A percentile compares a stretch with the other conserved stretches of the same genome.
phyloP scores from a whole-genome alignment of 2,888 invertebrate species.

The Automeris io region DNA sequence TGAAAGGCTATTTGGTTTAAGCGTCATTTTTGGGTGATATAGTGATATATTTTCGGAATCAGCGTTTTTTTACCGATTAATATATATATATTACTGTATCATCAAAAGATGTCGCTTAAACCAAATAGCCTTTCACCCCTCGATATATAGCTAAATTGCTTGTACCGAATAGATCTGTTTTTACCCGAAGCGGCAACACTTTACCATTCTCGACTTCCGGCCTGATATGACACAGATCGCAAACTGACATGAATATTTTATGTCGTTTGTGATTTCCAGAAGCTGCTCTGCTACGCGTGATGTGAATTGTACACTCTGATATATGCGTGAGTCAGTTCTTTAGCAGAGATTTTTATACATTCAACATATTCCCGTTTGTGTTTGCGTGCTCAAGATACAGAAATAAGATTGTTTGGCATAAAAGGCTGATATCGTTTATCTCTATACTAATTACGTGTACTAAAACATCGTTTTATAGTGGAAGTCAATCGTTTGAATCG shows the following conservation, averaged over 20 bases:
- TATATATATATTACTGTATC: no score
- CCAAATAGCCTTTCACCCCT: no score
- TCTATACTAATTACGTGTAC: conserved; percentile 58
- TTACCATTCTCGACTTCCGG: conserved; percentile 43
- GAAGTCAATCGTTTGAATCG: conserved; percentile 59
- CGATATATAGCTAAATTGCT: background rate
- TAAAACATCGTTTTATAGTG: conserved; percentile 64
- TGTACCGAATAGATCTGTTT: conserved; percentile 14
- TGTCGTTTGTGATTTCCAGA: conserved; percentile 52
- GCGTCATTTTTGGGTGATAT: no score
- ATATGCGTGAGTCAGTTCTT: conserved; percentile 35
- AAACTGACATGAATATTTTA: conserved; percentile 43
- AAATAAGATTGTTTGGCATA: conserved; percentile 30
- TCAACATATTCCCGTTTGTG: conserved; percentile 29
- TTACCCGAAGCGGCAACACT: conserved; percentile 12
- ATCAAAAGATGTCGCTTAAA: no score
- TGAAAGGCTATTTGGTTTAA: no score
- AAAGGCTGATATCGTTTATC: conserved; percentile 44
- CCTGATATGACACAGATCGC: conserved; percentile 42
- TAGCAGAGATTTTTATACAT: conserved; percentile 28
- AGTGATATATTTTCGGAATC: no score
- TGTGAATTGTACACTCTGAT: conserved; percentile 38
- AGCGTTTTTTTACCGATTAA: no score
- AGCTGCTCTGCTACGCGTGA: conserved; percentile 49
- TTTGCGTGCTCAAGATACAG: conserved; percentile 33